These are phyloP conservation scores for Antedon bifida DNA, from an alignment of 35 echinoderm and acorn worm species.

Conservation along the genomic window DNA sequence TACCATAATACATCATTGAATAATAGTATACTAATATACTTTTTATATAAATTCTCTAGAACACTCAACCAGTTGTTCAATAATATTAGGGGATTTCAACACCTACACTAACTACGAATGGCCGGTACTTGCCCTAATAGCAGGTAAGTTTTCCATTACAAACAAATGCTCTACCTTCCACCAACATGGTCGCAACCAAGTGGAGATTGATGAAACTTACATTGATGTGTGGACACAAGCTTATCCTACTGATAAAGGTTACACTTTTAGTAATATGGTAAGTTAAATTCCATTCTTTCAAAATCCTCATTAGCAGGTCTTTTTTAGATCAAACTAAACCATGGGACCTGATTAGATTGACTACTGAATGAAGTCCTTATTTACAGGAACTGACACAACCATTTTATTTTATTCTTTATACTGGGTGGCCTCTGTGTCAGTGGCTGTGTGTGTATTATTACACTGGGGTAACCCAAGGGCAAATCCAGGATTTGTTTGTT, in stretches of 20 bases:
- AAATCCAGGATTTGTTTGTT: too few relatives aligned
- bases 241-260: conserved; percentile 26
- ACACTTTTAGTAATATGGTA: conserved; percentile 74
- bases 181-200: conserved; percentile 23
- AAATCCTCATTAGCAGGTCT: too few relatives aligned
- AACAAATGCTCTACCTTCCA: conserved; percentile 35
- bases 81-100: conserved; percentile 56
- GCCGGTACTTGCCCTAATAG: conserved; percentile 35
- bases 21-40: too few relatives aligned
- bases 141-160: conserved; percentile 28
- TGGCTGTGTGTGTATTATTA: too few relatives aligned
- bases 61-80: conserved; percentile 21
- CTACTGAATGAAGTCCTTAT: too few relatives aligned
- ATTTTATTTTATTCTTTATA: too few relatives aligned
- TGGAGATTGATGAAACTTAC: conserved; percentile 24
- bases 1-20: too few relatives aligned
- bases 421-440: too few relatives aligned
- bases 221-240: conserved; percentile 38
- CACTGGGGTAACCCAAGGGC: too few relatives aligned
- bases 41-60: background rate
- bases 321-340: too few relatives aligned
- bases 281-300: conserved; percentile 7
- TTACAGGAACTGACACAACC: too few relatives aligned
- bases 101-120: conserved; percentile 44
- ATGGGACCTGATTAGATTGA: too few relatives aligned